Evolutionary conservation across 2,888 invertebrate genomes (phyloP), one percentile per base, ranked within the genome.

Genomic region (Apantesis nais): DNA sequence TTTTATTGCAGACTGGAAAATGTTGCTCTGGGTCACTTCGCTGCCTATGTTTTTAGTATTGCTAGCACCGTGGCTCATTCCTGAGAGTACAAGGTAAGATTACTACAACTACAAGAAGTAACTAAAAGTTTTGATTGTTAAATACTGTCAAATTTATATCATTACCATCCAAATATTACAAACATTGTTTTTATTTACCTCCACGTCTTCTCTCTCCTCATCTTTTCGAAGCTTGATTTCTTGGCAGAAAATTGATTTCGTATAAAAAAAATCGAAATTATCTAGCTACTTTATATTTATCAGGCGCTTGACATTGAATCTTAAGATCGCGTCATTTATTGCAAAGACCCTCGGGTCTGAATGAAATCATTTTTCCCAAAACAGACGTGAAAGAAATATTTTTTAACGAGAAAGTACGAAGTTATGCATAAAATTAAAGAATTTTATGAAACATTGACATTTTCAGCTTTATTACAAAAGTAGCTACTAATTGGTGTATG

Each of bases 71-170:
- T 88, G 88, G 61, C 70, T 91, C 7, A 88, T 94, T 7, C 95
- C 94, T 0, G 95, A 95, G 80, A 95, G 94, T 78, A 93, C 92
- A 3, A 89, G 93, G 93, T 93, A 72, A 82, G 68, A 29, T 55
- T 55, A 5, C 4, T 25, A 12, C n/a, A 5, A 12, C 14, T 3
- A 55, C 12, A 25, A 25, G 0, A 55, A 55, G 0, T 14, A 25
- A n/a, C 14, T 25, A 0, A 25, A 12, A 55, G 4, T 39, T 25
- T 14, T 14, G 4, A 12, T 41, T 44, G 8, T 44, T 25, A 25
- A 55, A 11, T 55, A 55, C 12, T 5, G n/a, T 14, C n/a, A 0
- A 1, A 2, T 14, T 25, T 29, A 14, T 29, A 25, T 4, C 25
- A 14, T 29, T 14, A 14, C 2, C 25, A 25, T 25, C 4, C 25